Evolutionary conservation across 2,113 vertebrate species (phyloP).

Genomic region (Garra rufa): DNA sequence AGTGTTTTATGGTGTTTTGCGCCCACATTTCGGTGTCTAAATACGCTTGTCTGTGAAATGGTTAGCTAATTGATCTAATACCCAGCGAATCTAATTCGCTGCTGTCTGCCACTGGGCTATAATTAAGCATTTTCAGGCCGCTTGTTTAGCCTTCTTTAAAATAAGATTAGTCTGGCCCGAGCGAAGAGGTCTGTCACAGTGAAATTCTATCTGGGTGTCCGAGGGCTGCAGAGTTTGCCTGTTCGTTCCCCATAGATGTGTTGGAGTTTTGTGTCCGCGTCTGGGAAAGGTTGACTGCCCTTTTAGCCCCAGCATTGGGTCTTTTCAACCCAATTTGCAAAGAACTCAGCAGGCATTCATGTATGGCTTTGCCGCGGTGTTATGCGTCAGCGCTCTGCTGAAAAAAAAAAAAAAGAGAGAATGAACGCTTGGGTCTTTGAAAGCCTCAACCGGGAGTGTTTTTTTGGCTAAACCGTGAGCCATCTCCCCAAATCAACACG

Average conservation of each 20-base stretch:
- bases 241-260: slow-evolving; percentile 37
- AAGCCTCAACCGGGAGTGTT: neutral
- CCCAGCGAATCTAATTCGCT: slow-evolving; percentile 11
- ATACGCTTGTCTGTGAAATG: slow-evolving; percentile 46
- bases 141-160: slow-evolving; percentile 40
- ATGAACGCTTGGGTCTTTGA: slow-evolving; percentile 44
- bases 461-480: slow-evolving; percentile 40
- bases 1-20: slow-evolving; percentile 57
- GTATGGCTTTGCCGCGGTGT: slow-evolving; percentile 37
- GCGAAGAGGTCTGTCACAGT: slow-evolving; percentile 16
- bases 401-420: slow-evolving; percentile 28
- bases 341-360: slow-evolving; percentile 50
- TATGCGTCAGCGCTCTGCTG: slow-evolving; percentile 38
- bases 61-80: slow-evolving; percentile 40
- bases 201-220: slow-evolving; percentile 36
- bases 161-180: slow-evolving; percentile 39
- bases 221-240: neutral
- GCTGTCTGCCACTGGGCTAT: slow-evolving; percentile 37
- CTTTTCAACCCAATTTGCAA: slow-evolving; percentile 44
- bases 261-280: slow-evolving; percentile 30
- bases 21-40: slow-evolving; percentile 34
- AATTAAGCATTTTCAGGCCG: slow-evolving; percentile 40
- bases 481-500: slow-evolving; percentile 48
- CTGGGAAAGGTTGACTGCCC: slow-evolving; percentile 54
- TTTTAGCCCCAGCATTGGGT: slow-evolving; percentile 45